Base-by-base conservation (phyloP, 2,888 invertebrate species). In the Cantharis rustica region DNA sequence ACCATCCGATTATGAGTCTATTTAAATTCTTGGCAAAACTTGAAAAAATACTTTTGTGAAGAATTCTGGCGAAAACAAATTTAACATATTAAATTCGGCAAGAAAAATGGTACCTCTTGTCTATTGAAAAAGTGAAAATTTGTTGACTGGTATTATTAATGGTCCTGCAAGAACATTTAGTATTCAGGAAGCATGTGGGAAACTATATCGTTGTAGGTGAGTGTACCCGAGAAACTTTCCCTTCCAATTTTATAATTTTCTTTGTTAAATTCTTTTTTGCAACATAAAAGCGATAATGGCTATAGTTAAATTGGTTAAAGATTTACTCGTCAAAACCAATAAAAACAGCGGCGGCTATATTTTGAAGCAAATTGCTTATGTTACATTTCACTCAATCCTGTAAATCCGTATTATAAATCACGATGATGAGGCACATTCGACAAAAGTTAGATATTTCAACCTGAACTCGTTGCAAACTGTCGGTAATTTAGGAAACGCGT, bases 401-500 rank as follows among this genome's bases (percentile, higher is more conserved):
- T 72, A 78, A 76, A 81, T 81, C 77, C 77, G 73, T 72, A 79
- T 75, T 75, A 81, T 81, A 82, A 82, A 82, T 82, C 82, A 75
- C 73, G 75, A 80, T 74, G 80, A 79, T 79, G 79, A 73, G 76
- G 74, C 76, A 77, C 75, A 79, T 81, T 78, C 80, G 77, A 80
- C 80, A 78, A 75, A 78, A 75, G 79, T 79, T 78, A 78, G 75
- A 71, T 77, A 78, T 79, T 77, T 80, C 78, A 79, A 80, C 80
- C 79, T 78, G 79, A 79, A 80, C 79, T 80, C 77, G 79, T 81
- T 77, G 80, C 80, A 79, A 79, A 80, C 80, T 80, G 79, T 78
- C 77, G 69, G 80, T 81, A 82, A 82, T 82, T 82, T 81, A 78
- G 80, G 79, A 80, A 81, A 80, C 80, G 77, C 79, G 81, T 82